phyloP scores from a whole-genome alignment of 2,888 invertebrate species.

The Euzophera pinguis region DNA sequence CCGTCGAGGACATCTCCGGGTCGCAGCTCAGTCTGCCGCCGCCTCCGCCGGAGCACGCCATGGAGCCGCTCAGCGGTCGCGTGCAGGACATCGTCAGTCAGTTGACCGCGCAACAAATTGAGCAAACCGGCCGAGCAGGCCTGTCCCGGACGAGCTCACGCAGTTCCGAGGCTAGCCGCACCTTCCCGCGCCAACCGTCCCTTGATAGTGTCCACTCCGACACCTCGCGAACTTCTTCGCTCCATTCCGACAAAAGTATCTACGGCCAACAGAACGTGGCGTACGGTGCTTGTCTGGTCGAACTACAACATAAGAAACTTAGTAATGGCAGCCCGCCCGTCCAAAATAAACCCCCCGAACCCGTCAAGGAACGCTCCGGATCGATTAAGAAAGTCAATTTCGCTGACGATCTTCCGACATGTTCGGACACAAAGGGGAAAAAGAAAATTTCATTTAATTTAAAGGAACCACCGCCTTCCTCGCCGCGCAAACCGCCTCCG shows the following conservation, averaged over 20 bases:
- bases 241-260: slow-evolving; percentile 63
- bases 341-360: slow-evolving; percentile 57
- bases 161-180: slow-evolving; percentile 51
- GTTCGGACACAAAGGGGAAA: slow-evolving; percentile 71
- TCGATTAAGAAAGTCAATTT: slow-evolving; percentile 81
- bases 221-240: slow-evolving; percentile 64
- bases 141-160: slow-evolving; percentile 57
- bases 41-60: slow-evolving; percentile 81
- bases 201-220: slow-evolving; percentile 77
- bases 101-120: slow-evolving; percentile 59
- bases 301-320: slow-evolving; percentile 76
- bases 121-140: slow-evolving; percentile 55
- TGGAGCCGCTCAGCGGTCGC: slow-evolving; percentile 53
- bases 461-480: slow-evolving; percentile 70
- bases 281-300: slow-evolving; percentile 77
- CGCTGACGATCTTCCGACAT: slow-evolving; percentile 77
- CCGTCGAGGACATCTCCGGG: slow-evolving; percentile 82
- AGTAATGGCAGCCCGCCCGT: slow-evolving; percentile 57
- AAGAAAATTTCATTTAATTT: slow-evolving; percentile 83
- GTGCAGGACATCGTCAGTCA: slow-evolving; percentile 68
- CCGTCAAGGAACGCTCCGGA: slow-evolving; percentile 65
- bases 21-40: slow-evolving; percentile 88
- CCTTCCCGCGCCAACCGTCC: slow-evolving; percentile 78
- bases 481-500: slow-evolving; percentile 85
- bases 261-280: slow-evolving; percentile 56